Evolutionary conservation across 2,888 invertebrate genomes (phyloP), one percentile per base, ranked within the genome.

Genomic region (Tetropium fuscum): DNA sequence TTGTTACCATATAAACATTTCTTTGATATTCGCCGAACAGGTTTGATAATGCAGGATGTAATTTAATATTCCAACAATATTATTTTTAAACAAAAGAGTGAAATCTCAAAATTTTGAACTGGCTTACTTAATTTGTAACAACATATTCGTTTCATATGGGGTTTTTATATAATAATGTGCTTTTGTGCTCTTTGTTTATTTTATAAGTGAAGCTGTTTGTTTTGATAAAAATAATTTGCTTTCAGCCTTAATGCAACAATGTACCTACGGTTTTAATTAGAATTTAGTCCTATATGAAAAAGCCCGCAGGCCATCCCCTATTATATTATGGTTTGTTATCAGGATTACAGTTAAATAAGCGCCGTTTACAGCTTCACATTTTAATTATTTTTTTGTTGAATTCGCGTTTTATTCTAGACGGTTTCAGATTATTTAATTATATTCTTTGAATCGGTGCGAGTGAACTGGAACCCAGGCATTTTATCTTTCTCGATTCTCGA

Each of bases 311-410:
- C 11, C 55, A 60, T 53, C 54, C 49, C 44, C 45, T 57, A 54
- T 63, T 63, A 8, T 32, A 53, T 58, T 58, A 53, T 48, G 41
- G 47, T 41, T 32, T 44, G 53, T 58, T 58, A 58, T 58, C 53
- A 47, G 51, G 58, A 47, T 47, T 53, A 63, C 58, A 51, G 57
- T 49, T 51, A 56, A n/a, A n/a, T n/a, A n/a, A 54, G 63, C 63
- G 41, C 32, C 48, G 53, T 60, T 57, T 41, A 60, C 54, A 51
- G 49, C 51, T 60, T 55, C 43, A 54, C 51, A 59, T 63, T 63
- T 63, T 63, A 60, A 60, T 63, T 63, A 63, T 60, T 47, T 63
- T n/a, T 60, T 60, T 43, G 58, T 49, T 47, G 60, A 40, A 49
- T 60, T 11, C 8, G 54, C 48, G 25, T 22, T 48, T 53, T 48